phyloP scores from a whole-genome alignment of 2,113 vertebrate species.

The Echinops telfairi region DNA sequence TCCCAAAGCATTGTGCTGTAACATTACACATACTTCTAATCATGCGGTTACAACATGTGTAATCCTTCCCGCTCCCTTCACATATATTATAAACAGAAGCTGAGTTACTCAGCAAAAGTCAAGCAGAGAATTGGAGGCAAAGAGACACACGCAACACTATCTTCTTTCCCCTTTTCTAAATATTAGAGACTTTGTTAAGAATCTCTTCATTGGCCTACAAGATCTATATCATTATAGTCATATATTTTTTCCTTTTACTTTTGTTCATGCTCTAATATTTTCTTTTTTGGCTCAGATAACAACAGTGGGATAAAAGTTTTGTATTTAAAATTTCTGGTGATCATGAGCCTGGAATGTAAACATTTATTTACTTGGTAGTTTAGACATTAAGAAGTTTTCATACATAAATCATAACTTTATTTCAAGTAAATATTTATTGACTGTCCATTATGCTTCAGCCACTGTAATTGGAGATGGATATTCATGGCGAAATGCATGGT shows the following conservation, averaged over 20 bases:
- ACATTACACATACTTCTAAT: too few relatives aligned
- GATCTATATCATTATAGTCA: too few relatives aligned
- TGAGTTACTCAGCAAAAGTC: too few relatives aligned
- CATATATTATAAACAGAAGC: too few relatives aligned
- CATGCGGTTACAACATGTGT: too few relatives aligned
- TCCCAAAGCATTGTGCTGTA: too few relatives aligned
- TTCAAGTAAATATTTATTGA: slow-evolving; percentile 22
- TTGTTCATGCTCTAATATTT: not conserved
- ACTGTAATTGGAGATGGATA: not conserved
- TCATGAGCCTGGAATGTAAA: not conserved
- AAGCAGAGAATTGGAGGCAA: too few relatives aligned
- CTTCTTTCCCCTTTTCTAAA: too few relatives aligned
- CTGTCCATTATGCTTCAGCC: not conserved
- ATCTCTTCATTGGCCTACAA: too few relatives aligned
- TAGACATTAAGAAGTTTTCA: slow-evolving; percentile 12
- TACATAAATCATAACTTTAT: not conserved
- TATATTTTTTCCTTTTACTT: slow-evolving; percentile 7
- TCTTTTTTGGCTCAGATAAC: not conserved
- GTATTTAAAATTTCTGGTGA: slow-evolving; percentile 17
- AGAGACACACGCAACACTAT: too few relatives aligned
- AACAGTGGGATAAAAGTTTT: not conserved
- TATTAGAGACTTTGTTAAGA: too few relatives aligned
- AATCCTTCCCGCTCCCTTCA: too few relatives aligned
- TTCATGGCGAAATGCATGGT: not conserved
- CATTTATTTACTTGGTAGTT: not conserved